Base-by-base conservation (phyloP, 1,140 invertebrate genomes). In the Drosophila aff. region DNA sequence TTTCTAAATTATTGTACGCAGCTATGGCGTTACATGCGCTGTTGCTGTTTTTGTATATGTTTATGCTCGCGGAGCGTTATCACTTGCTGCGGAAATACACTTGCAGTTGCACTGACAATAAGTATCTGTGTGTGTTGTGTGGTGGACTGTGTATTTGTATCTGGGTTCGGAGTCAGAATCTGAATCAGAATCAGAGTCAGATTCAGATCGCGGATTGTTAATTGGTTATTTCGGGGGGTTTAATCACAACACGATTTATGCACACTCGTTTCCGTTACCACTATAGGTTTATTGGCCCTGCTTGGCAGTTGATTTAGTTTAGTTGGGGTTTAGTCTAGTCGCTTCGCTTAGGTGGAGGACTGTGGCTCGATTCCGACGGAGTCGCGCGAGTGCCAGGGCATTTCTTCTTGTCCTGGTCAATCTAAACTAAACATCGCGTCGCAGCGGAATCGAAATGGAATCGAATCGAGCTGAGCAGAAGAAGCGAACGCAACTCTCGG, bases 361-460 rank as follows among this genome's bases (percentile, higher is more conserved):
- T 72, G 58, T 61, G 64, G 60, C 31, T 64, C 26, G 72, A 57
- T 64, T 77, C 73, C 73, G 67, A 66, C 72, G 66, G 76, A 73
- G 78, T 65, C 83, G 82, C 74, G 59, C 79, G 66, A 79, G 57
- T 65, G 76, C 66, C 75, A 81, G 75, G 77, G 83, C 82, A 86
- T 82, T 87, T 77, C 75, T 77, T 68, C 75, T 49, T 77, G 74
- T 65, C 79, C 84, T 79, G 76, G 78, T 81, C 62, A 83, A 83
- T 79, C 69, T 77, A 82, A 82, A 82, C 80, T 82, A 64, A 74
- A 73, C 68, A 73, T 74, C 68, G 68, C 73, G 47, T 76, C 67
- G 74, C 62, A 81, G 65, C 67, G 59, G 50, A 73, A 65, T 62
- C 38, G 57, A 59, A 59, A 59, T 43, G 38, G 57, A 59, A 60